Base-by-base conservation (phyloP, 2,888 invertebrate species). In the Coelopa pilipes region DNA sequence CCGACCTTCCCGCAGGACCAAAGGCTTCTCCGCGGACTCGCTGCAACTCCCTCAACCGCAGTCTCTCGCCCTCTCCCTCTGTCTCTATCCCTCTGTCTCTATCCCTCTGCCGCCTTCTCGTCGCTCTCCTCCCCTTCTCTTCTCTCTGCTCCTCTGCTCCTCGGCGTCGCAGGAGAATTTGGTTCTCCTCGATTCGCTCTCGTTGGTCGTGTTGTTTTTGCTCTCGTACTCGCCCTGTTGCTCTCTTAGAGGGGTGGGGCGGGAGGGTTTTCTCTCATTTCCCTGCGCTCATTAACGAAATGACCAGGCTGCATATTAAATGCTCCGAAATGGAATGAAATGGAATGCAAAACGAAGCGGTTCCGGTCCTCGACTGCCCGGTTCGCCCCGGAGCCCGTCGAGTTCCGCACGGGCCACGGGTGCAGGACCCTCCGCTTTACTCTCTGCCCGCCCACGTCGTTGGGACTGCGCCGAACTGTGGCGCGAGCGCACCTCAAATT, bases 251-350 rank as follows among this genome's bases (percentile, higher is more conserved):
- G 34, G 7, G 34, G 7, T 2, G 7, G 34, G 7, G 34, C 2
- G 34, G 34, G 4, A 34, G 34, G 10, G n/a, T 53, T 24, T 34
- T 50, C 66, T 19, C 21, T 47, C 49, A 66, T 74, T 77, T 75
- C 79, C 75, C 76, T 75, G 78, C 79, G 79, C 84, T 85, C 84
- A 84, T 84, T 84, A 84, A 80, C 80, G 79, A 84, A 84, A 84
- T 83, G 83, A 82, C 84, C 84, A 55, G 53, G 80, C 81, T 83
- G 80, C 81, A 81, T 80, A 82, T 81, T 82, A 80, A 79, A 79
- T 77, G 75, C 60, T 62, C 49, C 70, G 62, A 63, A 70, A 62
- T 45, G 45, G 50, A 70, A 70, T 50, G 62, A 24, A 65, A 65
- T 46, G 46, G 34, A 34, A 34, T 4, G 34, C 34, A 34, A 34